Evolutionary conservation across 2,113 vertebrate species (phyloP), one percentile per base, ranked within the genome.

Genomic region (Cacatua alba): DNA sequence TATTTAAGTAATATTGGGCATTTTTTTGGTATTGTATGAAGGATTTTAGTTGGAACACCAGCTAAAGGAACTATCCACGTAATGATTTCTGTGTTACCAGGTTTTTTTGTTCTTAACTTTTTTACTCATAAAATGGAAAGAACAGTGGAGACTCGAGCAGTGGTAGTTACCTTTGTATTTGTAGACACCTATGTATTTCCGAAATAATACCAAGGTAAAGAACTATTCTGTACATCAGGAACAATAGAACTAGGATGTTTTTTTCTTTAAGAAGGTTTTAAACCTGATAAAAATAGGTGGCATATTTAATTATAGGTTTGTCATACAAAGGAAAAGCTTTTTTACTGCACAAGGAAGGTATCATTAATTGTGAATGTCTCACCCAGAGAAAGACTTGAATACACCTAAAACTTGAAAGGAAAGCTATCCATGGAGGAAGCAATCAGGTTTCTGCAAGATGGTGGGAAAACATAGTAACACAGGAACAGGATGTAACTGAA

Each of bases 401-500:
- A 92, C 49, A 80, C 52, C 77, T 91, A 85, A 93, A 94, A 90
- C 84, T 88, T 94, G 60, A 92, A 94, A 91, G 86, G 57, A 71
- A 96, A 75, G 72, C 60, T 85, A 7, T 80, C 64, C 3, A 2
- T 71, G 63, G 80, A 92, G 92, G 85, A 96, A 96, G 78, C 60
- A 79, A 79, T 94, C 93, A 85, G 68, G 63, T 94, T 97, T 91
- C 75, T 94, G 82, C 86, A 89, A 92, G 92, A 90, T 95, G 90
- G 65, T 97, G 87, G 70, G 93, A 94, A 95, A 96, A 86, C 72
- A 78, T 68, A 95, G 15, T 55, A 94, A 86, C 91, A 96, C 95
- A 96, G 94, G 92, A 97, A 96, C 95, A 96, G 94, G 95, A 95
- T 96, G 91, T 95, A 86, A 94, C 96, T 92, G 65, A 93, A 94